Evolutionary conservation across 2,797 vertebrate species (phyloP), one percentile per base, ranked within the genome.

Genomic region (Muraenolepis orangiensis): DNA sequence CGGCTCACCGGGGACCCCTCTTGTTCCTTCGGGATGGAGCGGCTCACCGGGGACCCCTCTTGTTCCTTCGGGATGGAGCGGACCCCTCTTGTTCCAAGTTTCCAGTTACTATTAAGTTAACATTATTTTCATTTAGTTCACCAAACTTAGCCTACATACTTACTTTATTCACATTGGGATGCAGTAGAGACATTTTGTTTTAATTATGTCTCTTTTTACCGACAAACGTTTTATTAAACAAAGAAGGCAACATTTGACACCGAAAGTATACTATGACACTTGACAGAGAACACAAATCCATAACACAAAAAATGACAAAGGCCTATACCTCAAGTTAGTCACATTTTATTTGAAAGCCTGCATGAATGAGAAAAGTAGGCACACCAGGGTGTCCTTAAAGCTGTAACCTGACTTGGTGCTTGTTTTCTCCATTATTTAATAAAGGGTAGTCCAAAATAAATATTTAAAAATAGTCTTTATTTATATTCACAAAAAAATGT

Each of bases 391-490:
- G 8, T 64, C 23, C 57, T 26, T 26, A 12, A 64, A 64, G 23
- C 57, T 23, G 40, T 14, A 46, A 16, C 40, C n/a, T 64, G 57
- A 64, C 57, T 64, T 2, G 57, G 10, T 64, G 57, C 16, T 26
- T 26, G 7, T 8, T 14, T 2, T n/a, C 23, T 23, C n/a, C 23
- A 26, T 64, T n/a, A n/a, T n/a, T n/a, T n/a, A n/a, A n/a, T n/a
- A n/a, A n/a, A n/a, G n/a, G n/a, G n/a, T n/a, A n/a, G n/a, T n/a
- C n/a, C n/a, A n/a, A 26, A 29, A 76, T 16, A 4, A 66, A 12
- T 38, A 23, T 10, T 2, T 10, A 57, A n/a, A 28, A 42, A 18
- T 31, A 6, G 70, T 0, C 0, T 90, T 91, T 91, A 91, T 89
- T 91, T 72, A 12, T 64, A 64, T 64, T 26, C 40, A 81, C 26